A percentile compares a stretch with the other conserved stretches of the same genome.
phyloP scores from a whole-genome alignment of 2,113 vertebrate genomes.

The Procapra przewalskii region DNA sequence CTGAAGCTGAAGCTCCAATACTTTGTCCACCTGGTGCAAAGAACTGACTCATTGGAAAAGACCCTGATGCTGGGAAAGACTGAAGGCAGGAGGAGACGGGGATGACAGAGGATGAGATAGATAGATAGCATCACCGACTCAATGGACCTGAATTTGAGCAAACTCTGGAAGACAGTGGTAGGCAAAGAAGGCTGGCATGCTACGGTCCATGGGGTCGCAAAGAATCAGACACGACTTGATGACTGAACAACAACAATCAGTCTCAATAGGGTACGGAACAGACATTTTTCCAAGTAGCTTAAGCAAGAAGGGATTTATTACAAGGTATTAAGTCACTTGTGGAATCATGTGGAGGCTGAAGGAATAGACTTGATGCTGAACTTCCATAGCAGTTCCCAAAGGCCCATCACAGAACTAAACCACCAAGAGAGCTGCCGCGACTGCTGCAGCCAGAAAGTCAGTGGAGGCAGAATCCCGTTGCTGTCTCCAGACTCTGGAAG shows the following conservation, averaged over 20 bases:
- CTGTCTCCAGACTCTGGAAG: neutral
- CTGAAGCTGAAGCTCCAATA: neutral
- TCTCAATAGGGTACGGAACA: neutral
- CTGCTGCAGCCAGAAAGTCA: neutral
- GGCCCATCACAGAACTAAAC: neutral
- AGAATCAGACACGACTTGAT: rapidly evolving
- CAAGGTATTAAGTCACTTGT: neutral
- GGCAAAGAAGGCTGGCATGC: neutral
- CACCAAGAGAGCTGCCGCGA: neutral
- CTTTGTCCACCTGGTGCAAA: neutral
- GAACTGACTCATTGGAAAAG: neutral
- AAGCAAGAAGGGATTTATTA: neutral
- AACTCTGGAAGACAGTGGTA: neutral
- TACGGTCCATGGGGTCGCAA: neutral
- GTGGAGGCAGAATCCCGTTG: too few relatives aligned
- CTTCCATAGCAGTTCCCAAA: neutral
- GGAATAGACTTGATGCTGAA: neutral
- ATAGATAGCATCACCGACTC: neutral
- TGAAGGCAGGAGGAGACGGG: neutral
- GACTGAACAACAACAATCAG: neutral
- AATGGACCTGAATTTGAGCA: neutral
- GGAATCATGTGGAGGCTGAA: neutral
- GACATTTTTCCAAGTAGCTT: neutral
- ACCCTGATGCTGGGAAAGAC: neutral
- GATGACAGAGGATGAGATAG: neutral